phyloP scores from a whole-genome alignment of 2,113 vertebrate genomes.

The Clupea harengus region DNA sequence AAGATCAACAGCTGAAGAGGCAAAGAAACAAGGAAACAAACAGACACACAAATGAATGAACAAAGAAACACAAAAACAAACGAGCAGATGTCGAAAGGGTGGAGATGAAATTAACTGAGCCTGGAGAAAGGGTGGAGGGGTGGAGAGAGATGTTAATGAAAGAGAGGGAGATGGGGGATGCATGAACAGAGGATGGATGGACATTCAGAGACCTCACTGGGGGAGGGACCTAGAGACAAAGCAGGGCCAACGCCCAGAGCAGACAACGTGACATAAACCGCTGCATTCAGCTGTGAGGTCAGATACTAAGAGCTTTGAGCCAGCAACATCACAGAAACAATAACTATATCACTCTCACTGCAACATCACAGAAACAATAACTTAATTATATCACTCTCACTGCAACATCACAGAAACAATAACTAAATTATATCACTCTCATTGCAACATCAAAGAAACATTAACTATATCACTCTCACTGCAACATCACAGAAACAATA shows the following conservation, averaged over 20 bases:
- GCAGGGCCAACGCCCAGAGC: neutral
- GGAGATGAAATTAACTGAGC: conserved; percentile 27
- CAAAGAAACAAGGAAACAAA: no score
- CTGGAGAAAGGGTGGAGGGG: neutral
- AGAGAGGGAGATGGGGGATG: neutral
- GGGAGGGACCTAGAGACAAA: neutral
- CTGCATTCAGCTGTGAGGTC: no score
- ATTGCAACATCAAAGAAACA: no score
- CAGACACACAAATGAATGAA: neutral
- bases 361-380: no score
- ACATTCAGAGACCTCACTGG: neutral
- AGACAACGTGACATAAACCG: neutral
- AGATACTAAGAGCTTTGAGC: no score
- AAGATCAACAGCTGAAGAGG: neutral
- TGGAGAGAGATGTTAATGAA: neutral
- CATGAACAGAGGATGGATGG: neutral
- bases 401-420: no score
- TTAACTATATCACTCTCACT: neutral
- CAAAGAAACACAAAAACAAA: neutral
- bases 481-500: no score
- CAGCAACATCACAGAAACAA: no score
- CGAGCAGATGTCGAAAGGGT: neutral
- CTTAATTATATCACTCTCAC: no score
- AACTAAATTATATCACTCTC: no score
- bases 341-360: no score